Evolutionary conservation across 2,797 vertebrate genomes (phyloP).

Genomic region (Poeciliopsis turneri): DNA sequence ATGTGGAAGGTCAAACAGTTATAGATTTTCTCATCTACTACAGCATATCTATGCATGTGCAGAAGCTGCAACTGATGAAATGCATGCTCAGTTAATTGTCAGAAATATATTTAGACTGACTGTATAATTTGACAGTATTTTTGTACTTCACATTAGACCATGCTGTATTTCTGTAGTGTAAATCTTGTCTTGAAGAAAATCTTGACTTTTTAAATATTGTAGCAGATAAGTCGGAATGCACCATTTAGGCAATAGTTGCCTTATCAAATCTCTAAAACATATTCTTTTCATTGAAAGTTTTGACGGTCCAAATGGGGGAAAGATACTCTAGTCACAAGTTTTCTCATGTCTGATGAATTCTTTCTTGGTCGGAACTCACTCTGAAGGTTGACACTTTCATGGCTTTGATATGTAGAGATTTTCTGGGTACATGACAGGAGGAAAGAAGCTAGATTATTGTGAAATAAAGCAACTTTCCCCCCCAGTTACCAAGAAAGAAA

Average conservation of each 20-base stretch:
- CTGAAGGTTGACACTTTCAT: conserved; percentile 72
- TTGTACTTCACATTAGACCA: conserved; percentile 31
- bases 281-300: conserved; percentile 42
- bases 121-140: conserved; percentile 32
- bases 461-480: conserved; percentile 26
- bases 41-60: conserved; percentile 3
- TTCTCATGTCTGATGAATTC: conserved; percentile 38
- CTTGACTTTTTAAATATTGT: conserved; percentile 44
- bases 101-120: conserved; percentile 13
- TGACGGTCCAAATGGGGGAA: conserved; percentile 61
- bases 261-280: conserved; percentile 39
- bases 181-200: conserved; percentile 68
- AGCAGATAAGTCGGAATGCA: conserved; percentile 31
- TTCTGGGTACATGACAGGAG: conserved; percentile 49
- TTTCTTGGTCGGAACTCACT: conserved; percentile 58
- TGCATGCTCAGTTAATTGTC: conserved; percentile 35
- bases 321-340: conserved; percentile 52
- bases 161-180: conserved; percentile 37
- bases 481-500: conserved; percentile 36
- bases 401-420: conserved; percentile 70
- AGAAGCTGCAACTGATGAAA: conserved; percentile 14
- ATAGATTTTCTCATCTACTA: conserved; percentile 20
- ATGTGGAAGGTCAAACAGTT: conserved; percentile 19
- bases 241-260: conserved; percentile 41
- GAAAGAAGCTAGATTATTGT: conserved; percentile 17